Conservation (phyloP, 2,797 vertebrate species). For the Pseudochromis fuscus region DNA sequence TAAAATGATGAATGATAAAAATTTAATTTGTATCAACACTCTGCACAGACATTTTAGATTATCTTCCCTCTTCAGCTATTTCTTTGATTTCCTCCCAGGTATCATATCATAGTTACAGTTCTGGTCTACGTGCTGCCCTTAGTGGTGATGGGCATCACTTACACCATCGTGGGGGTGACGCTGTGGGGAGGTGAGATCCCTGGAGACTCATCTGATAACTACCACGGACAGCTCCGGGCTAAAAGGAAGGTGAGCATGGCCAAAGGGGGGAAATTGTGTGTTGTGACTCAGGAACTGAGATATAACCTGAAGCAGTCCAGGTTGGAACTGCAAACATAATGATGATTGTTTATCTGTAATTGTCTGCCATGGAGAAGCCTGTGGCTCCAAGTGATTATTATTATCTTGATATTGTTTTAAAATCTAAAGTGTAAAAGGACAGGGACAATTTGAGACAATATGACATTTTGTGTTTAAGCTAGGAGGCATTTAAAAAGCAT, state of each 20-base stretch:
- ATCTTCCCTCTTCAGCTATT: background rate
- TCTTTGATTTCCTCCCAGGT: conserved; percentile 79
- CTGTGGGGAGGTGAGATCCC: conserved; percentile 98
- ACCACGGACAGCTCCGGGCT: conserved; percentile 94
- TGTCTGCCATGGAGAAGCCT: conserved; percentile 1
- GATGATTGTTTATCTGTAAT: conserved; percentile 13
- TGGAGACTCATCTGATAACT: conserved; percentile 94
- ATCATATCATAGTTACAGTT: conserved; percentile 92
- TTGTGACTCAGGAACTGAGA: conserved; percentile 18
- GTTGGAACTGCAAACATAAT: conserved; percentile 21
- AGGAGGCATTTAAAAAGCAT: conserved; percentile 5
- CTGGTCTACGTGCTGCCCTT: conserved; percentile 94
- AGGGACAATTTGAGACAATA: background rate
- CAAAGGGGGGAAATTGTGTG: background rate
- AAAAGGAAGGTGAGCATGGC: conserved; percentile 93
- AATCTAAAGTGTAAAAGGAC: background rate
- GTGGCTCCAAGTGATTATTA: conserved; percentile 18
- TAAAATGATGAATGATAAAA: background rate
- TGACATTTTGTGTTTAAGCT: conserved; percentile 2
- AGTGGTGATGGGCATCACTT: conserved; percentile 95
- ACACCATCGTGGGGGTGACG: conserved; percentile 95
- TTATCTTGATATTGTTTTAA: background rate
- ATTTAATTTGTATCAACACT: background rate
- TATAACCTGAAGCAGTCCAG: background rate
- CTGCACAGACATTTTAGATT: background rate